Conservation (phyloP, 2,888 invertebrate species). For the Patella caerulea region DNA sequence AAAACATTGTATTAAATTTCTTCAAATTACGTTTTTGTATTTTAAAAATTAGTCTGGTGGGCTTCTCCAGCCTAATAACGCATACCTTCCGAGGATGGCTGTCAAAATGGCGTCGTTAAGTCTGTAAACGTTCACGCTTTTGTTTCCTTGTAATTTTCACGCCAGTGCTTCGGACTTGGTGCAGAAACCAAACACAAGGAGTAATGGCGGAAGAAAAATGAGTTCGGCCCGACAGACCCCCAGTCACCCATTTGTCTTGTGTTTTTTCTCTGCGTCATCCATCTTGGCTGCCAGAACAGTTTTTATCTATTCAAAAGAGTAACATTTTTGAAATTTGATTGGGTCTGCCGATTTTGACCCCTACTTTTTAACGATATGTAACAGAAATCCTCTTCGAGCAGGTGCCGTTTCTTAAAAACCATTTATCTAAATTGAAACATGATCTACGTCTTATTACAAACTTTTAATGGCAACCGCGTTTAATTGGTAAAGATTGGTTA, state of each 20-base stretch:
- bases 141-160: slow-evolving; percentile 9
- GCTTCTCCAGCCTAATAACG: slow-evolving; percentile 2
- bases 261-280: neutral
- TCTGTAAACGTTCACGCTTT: slow-evolving; percentile 10
- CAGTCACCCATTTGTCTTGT: slow-evolving; percentile 7
- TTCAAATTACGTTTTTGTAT: neutral
- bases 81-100: neutral
- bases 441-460: no score
- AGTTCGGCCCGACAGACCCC: slow-evolving; percentile 10
- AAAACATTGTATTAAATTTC: no score
- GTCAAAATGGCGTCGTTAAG: neutral
- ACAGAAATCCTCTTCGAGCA: neutral
- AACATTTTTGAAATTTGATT: slow-evolving; percentile 5
- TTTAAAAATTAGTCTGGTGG: slow-evolving; percentile 6
- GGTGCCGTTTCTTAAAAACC: neutral
- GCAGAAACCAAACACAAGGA: slow-evolving; percentile 7
- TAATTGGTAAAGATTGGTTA: no score
- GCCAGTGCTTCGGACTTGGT: slow-evolving; percentile 7
- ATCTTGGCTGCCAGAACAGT: slow-evolving; percentile 7
- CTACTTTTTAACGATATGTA: neutral
- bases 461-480: no score
- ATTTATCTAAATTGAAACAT: neutral
- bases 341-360: neutral
- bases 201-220: slow-evolving; percentile 3
- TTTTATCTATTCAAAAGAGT: slow-evolving; percentile 1